Evolutionary conservation across 2,888 invertebrate genomes (phyloP).

Genomic region (Lordiphosa andalusiaca): DNA sequence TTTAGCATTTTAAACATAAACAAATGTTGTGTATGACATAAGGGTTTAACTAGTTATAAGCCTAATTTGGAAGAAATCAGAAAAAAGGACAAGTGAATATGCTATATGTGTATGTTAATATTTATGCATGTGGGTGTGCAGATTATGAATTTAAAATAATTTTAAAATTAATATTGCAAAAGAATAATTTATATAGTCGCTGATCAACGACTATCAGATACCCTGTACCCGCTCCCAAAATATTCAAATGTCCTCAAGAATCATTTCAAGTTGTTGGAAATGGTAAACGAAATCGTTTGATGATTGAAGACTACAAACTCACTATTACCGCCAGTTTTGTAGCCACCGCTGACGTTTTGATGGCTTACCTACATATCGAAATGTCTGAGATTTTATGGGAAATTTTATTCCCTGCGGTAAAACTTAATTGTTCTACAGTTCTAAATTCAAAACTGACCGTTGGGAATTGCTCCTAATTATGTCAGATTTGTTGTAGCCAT

Average conservation of each 20-base stretch:
- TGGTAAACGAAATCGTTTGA: no score
- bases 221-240: conserved; percentile 1
- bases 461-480: no score
- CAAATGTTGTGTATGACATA: conserved; percentile 9
- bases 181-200: conserved; percentile 11
- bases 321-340: no score
- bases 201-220: conserved; percentile 6
- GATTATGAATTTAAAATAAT: conserved; percentile 1
- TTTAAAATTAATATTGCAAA: conserved; percentile 11
- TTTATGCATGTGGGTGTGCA: conserved; percentile 2
- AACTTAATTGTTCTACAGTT: no score
- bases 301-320: no score
- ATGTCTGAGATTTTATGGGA: no score
- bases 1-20: conserved; percentile 9
- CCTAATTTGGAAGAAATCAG: conserved; percentile 34
- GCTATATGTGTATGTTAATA: background rate
- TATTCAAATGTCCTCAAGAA: background rate
- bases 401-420: no score
- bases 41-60: conserved; percentile 3
- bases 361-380: no score
- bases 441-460: no score
- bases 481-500: no score
- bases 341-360: no score
- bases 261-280: no score
- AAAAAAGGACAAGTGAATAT: conserved; percentile 75